Percentiles rank a stretch among this genome's conserved stretches.
These are phyloP conservation scores for Phyllotis vaccarum DNA, from an alignment of 2,797 vertebrate species.

Conservation along the genomic window DNA sequence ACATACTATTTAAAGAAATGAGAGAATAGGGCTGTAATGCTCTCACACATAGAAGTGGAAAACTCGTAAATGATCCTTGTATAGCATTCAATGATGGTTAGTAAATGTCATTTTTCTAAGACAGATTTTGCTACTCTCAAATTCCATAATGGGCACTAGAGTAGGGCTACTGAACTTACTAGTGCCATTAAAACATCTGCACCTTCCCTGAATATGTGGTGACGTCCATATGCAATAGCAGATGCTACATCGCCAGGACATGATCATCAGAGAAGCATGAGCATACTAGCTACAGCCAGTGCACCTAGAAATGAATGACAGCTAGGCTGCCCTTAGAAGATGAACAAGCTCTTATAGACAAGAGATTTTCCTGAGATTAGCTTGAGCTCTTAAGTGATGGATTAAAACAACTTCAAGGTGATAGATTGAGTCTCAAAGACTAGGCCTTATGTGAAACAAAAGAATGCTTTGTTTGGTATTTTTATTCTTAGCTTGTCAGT, in stretches of 20 bases:
- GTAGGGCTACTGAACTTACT: not conserved
- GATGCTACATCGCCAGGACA: not conserved
- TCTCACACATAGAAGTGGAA: not conserved
- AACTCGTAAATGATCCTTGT: not conserved
- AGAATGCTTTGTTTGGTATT: not conserved
- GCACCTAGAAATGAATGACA: not conserved
- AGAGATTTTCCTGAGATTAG: conserved; percentile 31
- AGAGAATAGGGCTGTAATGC: conserved; percentile 9
- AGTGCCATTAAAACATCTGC: not conserved
- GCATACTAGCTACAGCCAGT: accelerated
- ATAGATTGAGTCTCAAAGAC: not conserved
- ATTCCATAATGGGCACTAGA: not conserved
- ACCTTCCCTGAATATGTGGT: conserved; percentile 47
- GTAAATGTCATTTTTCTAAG: not conserved
- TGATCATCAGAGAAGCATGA: too few species aligned
- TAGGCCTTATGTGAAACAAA: not conserved
- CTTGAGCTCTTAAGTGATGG: conserved; percentile 45
- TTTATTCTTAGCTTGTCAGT: not conserved
- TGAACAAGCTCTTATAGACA: not conserved
- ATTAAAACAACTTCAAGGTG: conserved; percentile 42
- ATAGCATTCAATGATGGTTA: not conserved
- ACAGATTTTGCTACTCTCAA: conserved; percentile 1
- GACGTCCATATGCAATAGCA: not conserved
- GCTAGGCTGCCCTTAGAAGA: not conserved
- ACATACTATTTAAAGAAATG: not conserved